Evolutionary conservation across 2,113 vertebrate species (phyloP).

Genomic region (Falcunculus frontatus): DNA sequence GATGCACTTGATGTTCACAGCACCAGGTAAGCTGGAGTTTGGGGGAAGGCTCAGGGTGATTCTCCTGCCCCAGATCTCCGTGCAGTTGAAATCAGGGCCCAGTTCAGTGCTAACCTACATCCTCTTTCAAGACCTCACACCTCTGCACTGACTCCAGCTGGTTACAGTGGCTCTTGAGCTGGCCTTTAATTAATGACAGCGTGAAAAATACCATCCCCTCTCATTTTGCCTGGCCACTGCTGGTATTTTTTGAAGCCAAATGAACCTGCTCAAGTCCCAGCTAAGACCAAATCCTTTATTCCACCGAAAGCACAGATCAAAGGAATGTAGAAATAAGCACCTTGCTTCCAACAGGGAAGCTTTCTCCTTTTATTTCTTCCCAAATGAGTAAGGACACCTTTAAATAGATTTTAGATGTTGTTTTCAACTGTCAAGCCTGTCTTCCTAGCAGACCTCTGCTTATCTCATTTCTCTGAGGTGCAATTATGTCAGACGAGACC

Average conservation of each 20-base stretch:
- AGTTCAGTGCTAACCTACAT: background rate
- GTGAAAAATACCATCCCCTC: background rate
- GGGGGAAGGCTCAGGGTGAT: background rate
- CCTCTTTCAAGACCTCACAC: background rate
- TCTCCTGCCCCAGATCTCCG: background rate
- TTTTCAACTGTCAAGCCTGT: background rate
- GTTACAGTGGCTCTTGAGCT: background rate
- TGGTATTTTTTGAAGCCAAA: background rate
- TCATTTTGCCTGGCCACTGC: background rate
- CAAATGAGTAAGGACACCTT: background rate
- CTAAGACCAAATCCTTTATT: background rate
- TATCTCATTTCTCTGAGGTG: background rate
- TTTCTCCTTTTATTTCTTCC: background rate
- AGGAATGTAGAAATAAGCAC: background rate
- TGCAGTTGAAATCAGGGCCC: fast-evolving
- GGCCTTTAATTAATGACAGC: background rate
- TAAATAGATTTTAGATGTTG: background rate
- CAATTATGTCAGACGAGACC: conserved; percentile 1
- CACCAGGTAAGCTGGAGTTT: background rate
- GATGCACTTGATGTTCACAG: background rate
- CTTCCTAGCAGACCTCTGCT: background rate
- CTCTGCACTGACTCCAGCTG: background rate
- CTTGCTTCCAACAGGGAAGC: background rate
- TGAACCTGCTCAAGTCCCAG: background rate
- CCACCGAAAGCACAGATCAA: background rate